Evolutionary conservation across 92 coral and sea anemone genomes (phyloP), one percentile per base, ranked within the genome.

Genomic region (Ricordea florida): DNA sequence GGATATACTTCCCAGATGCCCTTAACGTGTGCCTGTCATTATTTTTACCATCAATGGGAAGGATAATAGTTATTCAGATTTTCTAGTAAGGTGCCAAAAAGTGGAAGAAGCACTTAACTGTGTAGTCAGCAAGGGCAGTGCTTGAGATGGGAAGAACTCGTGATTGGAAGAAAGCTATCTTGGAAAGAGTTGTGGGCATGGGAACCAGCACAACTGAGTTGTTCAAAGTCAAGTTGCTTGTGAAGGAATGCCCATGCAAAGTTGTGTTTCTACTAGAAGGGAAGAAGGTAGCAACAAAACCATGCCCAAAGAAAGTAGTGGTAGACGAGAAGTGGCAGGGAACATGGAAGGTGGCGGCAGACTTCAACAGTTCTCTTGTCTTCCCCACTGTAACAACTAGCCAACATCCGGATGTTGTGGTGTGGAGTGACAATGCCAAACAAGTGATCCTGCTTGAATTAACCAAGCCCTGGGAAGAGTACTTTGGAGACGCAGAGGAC

Each of bases 151-250:
- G 53, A 60, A 38, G 80, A 57, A 51, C 57, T 8, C 3, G 80
- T 58, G 64, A 23, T 57, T 46, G 42, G 30, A 57, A 73, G 59
- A 15, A 57, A 40, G 64, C 5, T 74, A 33, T 20, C 36, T 34
- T 67, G 62, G 75, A 67, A 67, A 67, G 59, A 67, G 42, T 17
- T 45, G 11, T 74, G 81, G 81, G 80, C 66, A 9, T 74, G 81
- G 72, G 64, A 75, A 43, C 57, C 46, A 5, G 79, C 62, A 20
- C 63, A 26, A 11, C 25, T 50, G 6, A 47, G 47, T 32, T 48
- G 33, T 32, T 21, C 60, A 18, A 51, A 24, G 34, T 16, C 2
- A 51, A 26, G 34, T 51, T 25, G 6, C 59, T 35, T 2, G 18
- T 51, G 59, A 51, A 51, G 6, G 59, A 51, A 25, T 51, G 59